Evolutionary conservation across 1,140 invertebrate species (phyloP).

Genomic region (Pristionchus pacificus): DNA sequence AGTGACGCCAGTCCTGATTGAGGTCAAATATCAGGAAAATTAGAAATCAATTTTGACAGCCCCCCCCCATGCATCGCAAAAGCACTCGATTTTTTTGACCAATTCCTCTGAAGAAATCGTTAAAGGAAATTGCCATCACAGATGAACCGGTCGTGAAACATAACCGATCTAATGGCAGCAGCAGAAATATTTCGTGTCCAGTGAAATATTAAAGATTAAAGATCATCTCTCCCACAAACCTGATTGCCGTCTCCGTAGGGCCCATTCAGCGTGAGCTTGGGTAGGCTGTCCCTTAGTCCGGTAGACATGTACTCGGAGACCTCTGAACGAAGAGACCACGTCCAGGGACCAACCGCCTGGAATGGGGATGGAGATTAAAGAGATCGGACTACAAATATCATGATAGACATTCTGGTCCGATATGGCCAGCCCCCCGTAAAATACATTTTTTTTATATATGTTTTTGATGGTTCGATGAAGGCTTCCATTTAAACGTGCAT

Average conservation of each 20-base stretch:
- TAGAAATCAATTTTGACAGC: conserved; percentile 6
- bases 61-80: too few species aligned
- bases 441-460: too few species aligned
- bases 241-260: conserved; percentile 98
- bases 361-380: background rate
- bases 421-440: background rate
- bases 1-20: conserved; percentile 56
- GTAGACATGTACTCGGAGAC: conserved; percentile 91
- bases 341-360: conserved; percentile 91
- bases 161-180: too few species aligned
- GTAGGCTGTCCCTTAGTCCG: conserved; percentile 75
- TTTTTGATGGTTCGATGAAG: too few species aligned
- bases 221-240: conserved; percentile 83
- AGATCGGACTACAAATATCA: background rate
- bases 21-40: conserved; percentile 3
- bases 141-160: too few species aligned
- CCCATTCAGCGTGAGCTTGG: conserved; percentile 85
- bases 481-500: too few species aligned
- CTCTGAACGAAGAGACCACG: conserved; percentile 93
- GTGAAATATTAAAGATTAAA: conserved; percentile 6
- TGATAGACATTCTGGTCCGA: conserved; percentile 1
- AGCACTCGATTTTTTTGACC: too few species aligned
- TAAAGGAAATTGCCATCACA: too few species aligned
- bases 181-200: too few species aligned
- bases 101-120: too few species aligned